Base-by-base conservation (phyloP, 1,140 invertebrate species). In the Heterodera carotae region DNA sequence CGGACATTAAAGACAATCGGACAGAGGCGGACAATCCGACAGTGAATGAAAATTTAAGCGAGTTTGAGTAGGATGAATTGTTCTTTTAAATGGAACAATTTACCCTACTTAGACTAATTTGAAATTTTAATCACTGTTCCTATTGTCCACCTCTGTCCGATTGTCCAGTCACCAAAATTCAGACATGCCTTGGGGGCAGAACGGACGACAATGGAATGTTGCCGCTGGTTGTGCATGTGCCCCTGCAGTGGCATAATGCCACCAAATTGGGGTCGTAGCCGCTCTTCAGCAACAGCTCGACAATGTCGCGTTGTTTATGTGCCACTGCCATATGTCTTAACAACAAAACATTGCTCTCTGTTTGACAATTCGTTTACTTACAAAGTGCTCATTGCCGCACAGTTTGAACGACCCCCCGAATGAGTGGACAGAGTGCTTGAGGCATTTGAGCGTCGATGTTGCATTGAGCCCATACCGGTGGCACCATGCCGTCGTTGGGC, bases 251-350 rank as follows among this genome's bases (percentile, higher is more conserved):
- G 71, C 85, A 87, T 22, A 74, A 43, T 27, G 85, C 85, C 48
- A 85, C 81, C 31, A 75, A 62, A 77, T 87, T 87, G 7, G 85
- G 80, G 53, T 87, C 86, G 72, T 88, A 88, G 1, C 87, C 85
- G 25, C 48, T 83, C 72, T 88, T 87, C 2, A 87, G 77, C 3
- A 87, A 75, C 0, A 88, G 66, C 71, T 87, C 85, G 8, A 83
- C 87, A 67, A 87, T 87, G 39, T 87, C 86, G 27, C 82, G 64
- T 81, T 87, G 85, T 68, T 87, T 86, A 69, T 87, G 85, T 22
- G 83, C 83, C 29, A 88, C 82, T 15, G 86, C 86, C 77, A 87
- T 84, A 75, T 87, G 85, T 22, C 86, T 73, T 27, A 68, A 22
- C 15, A 56, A 56, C 7, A 48, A 27, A 12, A 2, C n/a, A 27